Evolutionary conservation across 1,140 invertebrate genomes (phyloP), one percentile per base, ranked within the genome.

Genomic region (Aphaenogaster rudis): DNA sequence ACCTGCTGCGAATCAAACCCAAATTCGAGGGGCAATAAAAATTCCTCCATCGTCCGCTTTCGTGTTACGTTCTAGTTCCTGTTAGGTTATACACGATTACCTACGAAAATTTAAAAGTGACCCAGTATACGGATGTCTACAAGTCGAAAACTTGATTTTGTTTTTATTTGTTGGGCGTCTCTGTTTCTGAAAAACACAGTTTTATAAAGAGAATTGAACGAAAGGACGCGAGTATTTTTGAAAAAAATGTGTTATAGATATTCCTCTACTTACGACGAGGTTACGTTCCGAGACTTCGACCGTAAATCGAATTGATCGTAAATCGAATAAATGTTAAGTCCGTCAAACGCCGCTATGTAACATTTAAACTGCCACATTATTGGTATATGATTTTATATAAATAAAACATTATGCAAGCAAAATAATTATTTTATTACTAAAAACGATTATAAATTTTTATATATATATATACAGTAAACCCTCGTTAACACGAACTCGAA

Each of bases 1-100:
- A 87, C 79, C 78, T 86, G 71, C 72, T 45, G 66, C 79, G 64
- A 82, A 89, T 87, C 76, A 87, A 89, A 82, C 28, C 3, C 59
- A 36, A 69, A 87, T 87, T 79, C 48, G 52, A 54, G 21, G 42
- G 63, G 76, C 86, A 81, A 87, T 82, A 59, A 52, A 77, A 59
- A 57, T 36, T 36, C 36, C n/a, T 15, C 39, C 9, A 42, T 48
- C 48, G 42, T 64, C 45, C 48, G 6, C 45, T 66, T 64, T 66
- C 8, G 9, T 21, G 33, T 57, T 39, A 33, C 15, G 3, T 45
- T 45, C 21, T 39, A 39, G 8, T 64, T 79, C 15, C 4, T 33
- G 36, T 63, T 63, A 48, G 15, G 21, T 48, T 42, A 50, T n/a
- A 45, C 15, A 48, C 7, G 15, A 64, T 28, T 15, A 33, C 17